Evolutionary conservation across 2,888 invertebrate species (phyloP), one percentile per base, ranked within the genome.

Genomic region (Trichopria drosophilae): DNA sequence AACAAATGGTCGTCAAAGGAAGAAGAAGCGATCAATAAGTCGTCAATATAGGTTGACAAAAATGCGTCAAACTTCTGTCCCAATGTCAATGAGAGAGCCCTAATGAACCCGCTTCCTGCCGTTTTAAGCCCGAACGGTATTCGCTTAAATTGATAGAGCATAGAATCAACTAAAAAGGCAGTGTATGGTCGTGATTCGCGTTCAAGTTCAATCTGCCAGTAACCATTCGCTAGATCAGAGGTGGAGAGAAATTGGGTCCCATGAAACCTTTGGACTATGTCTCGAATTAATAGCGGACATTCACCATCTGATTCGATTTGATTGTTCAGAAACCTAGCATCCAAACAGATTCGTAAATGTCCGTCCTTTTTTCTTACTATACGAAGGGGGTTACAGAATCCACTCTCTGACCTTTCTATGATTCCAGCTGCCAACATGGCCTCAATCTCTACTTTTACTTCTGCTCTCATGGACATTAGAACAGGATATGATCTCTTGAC

Each of bases 101-200:
- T 36, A 0, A 60, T 57, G 35, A 64, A 66, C 3, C 54, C 59
- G 19, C 58, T 60, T 3, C 63, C 62, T 0, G 61, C 60, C 1
- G 62, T 64, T 37, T 63, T 65, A n/a, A 69, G 31, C 3, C 66
- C 67, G 37, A 68, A 70, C 0, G 68, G 66, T 4, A 69, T 44
- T 6, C 66, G 58, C 19, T 56, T 42, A 50, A 64, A 67, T 6
- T 58, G 57, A 51, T 65, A 67, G 6, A 56, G 41, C 9, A 44
- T 26, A 6, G 50, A 42, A n/a, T 42, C 40, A 28, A 50, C 29
- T 4, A 53, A 19, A 48, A 62, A 62, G 2, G 50, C 61, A 1
- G 55, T 56, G 28, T 48, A 57, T 15, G 45, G 36, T 19, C 49
- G 16, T 24, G 56, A 51, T 10, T 53, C 40, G 3, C 13, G 7